These are phyloP conservation scores for Dryas iulia DNA, from an alignment of 1,140 invertebrate genomes.

Conservation along the genomic window DNA sequence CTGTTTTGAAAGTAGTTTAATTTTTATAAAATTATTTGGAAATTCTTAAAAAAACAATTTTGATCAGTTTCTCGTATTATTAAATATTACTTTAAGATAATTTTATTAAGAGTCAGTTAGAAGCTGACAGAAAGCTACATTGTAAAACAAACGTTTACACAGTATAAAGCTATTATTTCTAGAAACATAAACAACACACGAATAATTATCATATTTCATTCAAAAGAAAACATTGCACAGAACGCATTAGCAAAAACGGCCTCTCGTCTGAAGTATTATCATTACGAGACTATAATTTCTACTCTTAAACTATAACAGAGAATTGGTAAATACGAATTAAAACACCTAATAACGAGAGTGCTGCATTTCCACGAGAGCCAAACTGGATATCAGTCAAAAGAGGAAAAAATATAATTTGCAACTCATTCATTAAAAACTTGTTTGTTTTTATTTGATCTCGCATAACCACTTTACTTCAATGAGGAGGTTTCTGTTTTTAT, in stretches of 20 bases:
- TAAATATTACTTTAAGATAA: no score
- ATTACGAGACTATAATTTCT: not conserved
- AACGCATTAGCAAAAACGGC: not conserved
- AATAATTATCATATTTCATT: not conserved
- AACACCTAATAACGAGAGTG: conserved; percentile 18
- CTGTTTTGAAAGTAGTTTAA: no score
- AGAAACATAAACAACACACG: not conserved
- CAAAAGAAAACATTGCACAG: not conserved
- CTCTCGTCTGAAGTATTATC: not conserved
- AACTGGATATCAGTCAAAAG: conserved; percentile 31
- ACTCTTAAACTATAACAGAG: not conserved
- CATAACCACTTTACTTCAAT: conserved; percentile 28
- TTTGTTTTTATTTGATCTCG: conserved; percentile 39
- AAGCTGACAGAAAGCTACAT: not conserved
- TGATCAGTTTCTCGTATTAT: no score
- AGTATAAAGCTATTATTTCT: not conserved
- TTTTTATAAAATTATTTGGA: no score
- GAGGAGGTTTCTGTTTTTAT: conserved; percentile 12
- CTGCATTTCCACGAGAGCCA: conserved; percentile 5
- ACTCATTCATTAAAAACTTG: conserved; percentile 39
- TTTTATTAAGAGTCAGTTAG: not conserved
- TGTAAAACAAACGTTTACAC: no score
- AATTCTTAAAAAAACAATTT: no score
- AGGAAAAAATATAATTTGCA: conserved; percentile 30
- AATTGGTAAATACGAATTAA: conserved; percentile 8